phyloP scores from a whole-genome alignment of 2,888 invertebrate genomes.

The Gastrophysa polygoni region DNA sequence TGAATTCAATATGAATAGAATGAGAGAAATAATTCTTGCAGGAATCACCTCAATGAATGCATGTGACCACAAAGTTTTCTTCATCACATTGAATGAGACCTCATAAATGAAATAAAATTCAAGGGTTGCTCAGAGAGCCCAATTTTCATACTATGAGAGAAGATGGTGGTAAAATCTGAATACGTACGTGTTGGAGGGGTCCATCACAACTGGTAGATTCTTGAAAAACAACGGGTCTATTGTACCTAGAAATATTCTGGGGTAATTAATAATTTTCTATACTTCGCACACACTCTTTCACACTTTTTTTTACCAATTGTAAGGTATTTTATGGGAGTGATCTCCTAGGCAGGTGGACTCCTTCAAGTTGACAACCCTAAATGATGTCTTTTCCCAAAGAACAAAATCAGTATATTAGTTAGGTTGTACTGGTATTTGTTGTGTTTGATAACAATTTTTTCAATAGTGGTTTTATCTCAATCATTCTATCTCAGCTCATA shows the following conservation, averaged over 20 bases:
- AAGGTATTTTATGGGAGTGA: slow-evolving; percentile 28
- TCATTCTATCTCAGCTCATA: slow-evolving; percentile 24
- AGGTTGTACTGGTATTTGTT: slow-evolving; percentile 36
- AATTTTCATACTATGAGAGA: slow-evolving; percentile 34
- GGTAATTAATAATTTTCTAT: slow-evolving; percentile 67
- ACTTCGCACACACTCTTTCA: slow-evolving; percentile 59
- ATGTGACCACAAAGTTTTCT: too few relatives aligned
- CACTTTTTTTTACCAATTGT: slow-evolving; percentile 46
- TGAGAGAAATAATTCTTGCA: too few relatives aligned
- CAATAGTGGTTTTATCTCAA: slow-evolving; percentile 30
- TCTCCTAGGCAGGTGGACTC: slow-evolving; percentile 27
- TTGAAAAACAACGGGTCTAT: slow-evolving; percentile 57
- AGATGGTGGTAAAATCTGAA: slow-evolving; percentile 54
- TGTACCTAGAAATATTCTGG: slow-evolving; percentile 68
- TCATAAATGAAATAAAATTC: too few relatives aligned
- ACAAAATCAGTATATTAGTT: slow-evolving; percentile 51
- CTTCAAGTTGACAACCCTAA: slow-evolving; percentile 40
- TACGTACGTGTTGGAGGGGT: slow-evolving; percentile 59
- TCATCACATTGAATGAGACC: too few relatives aligned
- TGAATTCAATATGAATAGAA: too few relatives aligned
- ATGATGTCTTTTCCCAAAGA: slow-evolving; percentile 50
- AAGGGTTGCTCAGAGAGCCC: background rate
- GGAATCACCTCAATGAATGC: background rate
- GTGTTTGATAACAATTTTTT: slow-evolving; percentile 31
- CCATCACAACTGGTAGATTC: slow-evolving; percentile 53